Evolutionary conservation across 2,797 vertebrate species (phyloP).

Genomic region (Oceanodroma leucorhoa): DNA sequence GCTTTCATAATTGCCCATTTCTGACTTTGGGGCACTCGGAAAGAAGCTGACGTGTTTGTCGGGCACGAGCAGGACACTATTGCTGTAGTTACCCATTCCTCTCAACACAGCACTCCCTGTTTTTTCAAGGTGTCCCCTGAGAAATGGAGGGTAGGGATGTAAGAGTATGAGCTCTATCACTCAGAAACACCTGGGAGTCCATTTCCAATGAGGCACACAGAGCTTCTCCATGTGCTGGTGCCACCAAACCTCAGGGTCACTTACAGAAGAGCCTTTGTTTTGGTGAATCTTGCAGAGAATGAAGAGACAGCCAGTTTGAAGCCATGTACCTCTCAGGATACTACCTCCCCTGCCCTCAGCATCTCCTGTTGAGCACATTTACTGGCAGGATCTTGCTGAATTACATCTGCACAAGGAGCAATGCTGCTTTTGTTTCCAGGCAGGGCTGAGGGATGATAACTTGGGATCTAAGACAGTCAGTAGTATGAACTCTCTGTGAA

Average conservation of each 20-base stretch:
- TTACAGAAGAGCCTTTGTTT: neutral
- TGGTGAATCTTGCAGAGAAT: neutral
- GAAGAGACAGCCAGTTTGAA: neutral
- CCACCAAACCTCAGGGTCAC: neutral
- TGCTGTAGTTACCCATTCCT: neutral
- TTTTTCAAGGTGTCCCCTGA: neutral
- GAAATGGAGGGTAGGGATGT: neutral
- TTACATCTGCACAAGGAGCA: neutral
- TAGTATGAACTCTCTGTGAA: accelerated
- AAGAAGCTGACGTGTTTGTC: neutral
- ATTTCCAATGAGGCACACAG: neutral
- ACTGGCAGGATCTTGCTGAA: neutral
- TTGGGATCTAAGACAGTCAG: neutral
- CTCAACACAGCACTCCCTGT: neutral
- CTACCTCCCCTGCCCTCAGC: neutral
- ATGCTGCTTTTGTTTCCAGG: neutral
- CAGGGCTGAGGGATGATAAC: neutral
- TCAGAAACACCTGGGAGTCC: neutral
- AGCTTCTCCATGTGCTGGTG: neutral
- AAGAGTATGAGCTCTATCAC: neutral
- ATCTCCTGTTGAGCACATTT: neutral
- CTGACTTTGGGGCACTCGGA: neutral
- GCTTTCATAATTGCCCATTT: neutral
- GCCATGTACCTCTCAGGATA: neutral
- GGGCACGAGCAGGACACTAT: accelerated